These are phyloP conservation scores for Serilophus lunatus DNA, from an alignment of 2,113 vertebrate genomes.

Conservation along the genomic window DNA sequence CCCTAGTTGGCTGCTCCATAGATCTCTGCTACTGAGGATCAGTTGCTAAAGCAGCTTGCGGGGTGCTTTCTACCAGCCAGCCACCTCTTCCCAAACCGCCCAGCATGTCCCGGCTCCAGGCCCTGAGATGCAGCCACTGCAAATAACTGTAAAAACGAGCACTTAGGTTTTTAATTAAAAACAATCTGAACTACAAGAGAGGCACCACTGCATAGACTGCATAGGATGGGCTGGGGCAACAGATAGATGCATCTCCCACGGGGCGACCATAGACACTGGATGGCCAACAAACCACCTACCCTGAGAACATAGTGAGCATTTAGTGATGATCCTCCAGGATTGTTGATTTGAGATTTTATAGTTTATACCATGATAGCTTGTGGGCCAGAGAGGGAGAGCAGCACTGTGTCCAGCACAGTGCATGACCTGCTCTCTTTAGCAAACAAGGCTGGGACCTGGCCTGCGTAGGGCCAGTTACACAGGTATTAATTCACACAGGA, in stretches of 20 bases:
- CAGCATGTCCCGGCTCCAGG: fast-evolving
- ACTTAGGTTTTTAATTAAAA: neutral
- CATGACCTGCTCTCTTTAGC: neutral
- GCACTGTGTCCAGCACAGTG: neutral
- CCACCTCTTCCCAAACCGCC: neutral
- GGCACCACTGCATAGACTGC: neutral
- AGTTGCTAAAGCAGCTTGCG: neutral
- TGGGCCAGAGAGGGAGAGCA: neutral
- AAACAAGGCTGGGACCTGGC: neutral
- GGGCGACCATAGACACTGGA: neutral
- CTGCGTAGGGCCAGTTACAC: neutral
- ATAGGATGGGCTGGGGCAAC: neutral
- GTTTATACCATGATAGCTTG: neutral
- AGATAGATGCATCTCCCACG: neutral
- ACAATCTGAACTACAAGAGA: neutral
- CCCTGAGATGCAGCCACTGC: neutral
- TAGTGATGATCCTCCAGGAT: neutral
- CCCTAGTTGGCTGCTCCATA: neutral
- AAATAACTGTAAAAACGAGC: neutral
- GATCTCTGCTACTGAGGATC: neutral
- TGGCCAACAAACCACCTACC: neutral
- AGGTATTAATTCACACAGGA: neutral
- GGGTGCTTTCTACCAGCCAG: neutral
- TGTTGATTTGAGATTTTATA: neutral
- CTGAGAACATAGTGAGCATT: fast-evolving